A percentile compares a stretch with the other conserved stretches of the same genome.
Evolutionary conservation across 2,888 invertebrate species (phyloP).

Genomic region (Trissolcus brochymenae): DNA sequence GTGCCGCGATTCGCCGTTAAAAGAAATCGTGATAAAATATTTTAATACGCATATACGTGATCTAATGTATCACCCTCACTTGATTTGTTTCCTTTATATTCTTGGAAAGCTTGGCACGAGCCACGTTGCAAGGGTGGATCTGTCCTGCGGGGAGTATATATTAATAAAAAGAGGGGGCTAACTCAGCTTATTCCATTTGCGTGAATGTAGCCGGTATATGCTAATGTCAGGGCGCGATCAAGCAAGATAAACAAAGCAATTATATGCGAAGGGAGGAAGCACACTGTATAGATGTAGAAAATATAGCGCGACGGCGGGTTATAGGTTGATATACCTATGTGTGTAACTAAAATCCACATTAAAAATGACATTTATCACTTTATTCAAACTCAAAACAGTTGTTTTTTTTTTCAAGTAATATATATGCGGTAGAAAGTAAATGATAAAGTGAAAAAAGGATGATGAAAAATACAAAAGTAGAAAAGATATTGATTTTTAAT

Average conservation of each 20-base stretch:
- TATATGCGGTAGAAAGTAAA: neutral
- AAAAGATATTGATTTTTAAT: too few species aligned
- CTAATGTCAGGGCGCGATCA: conserved; percentile 71
- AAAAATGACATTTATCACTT: neutral
- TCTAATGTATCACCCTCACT: conserved; percentile 23
- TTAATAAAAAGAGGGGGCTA: conserved; percentile 44
- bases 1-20: conserved; percentile 23
- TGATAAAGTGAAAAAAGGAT: neutral
- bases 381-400: neutral
- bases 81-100: conserved; percentile 47
- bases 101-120: conserved; percentile 53
- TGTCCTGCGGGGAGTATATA: conserved; percentile 25
- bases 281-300: conserved; percentile 27
- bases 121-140: conserved; percentile 51
- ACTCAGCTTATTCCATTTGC: conserved; percentile 43
- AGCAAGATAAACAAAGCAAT: conserved; percentile 75
- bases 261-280: conserved; percentile 70
- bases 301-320: too few species aligned
- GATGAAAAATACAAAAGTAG: neutral
- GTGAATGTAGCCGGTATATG: conserved; percentile 65
- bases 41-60: conserved; percentile 44
- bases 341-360: neutral
- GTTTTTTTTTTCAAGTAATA: neutral
- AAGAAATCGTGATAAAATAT: conserved; percentile 55
- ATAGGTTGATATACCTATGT: too few species aligned